Evolutionary conservation across 2,113 vertebrate species (phyloP).

Genomic region (Megalops atlanticus): DNA sequence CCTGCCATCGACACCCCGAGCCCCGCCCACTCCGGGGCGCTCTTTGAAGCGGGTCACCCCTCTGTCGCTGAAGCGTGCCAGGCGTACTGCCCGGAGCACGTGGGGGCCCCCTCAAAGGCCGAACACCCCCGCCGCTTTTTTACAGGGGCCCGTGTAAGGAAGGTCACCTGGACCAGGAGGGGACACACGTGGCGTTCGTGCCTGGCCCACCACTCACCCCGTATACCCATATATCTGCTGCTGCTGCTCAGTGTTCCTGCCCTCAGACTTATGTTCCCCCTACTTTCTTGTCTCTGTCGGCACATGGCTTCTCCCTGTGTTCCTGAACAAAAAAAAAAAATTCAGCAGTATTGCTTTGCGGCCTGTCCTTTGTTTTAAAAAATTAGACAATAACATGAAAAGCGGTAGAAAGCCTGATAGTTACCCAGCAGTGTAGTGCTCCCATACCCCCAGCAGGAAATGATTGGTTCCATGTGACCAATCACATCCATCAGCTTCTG

Average conservation of each 20-base stretch:
- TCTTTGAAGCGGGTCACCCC: too few relatives aligned
- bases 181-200: background rate
- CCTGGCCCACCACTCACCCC: background rate
- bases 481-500: slow-evolving; percentile 61
- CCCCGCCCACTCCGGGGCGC: too few relatives aligned
- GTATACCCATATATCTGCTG: too few relatives aligned
- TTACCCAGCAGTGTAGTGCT: slow-evolving; percentile 60
- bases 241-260: too few relatives aligned
- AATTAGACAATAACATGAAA: slow-evolving; percentile 42
- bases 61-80: too few relatives aligned
- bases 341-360: slow-evolving; percentile 57
- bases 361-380: slow-evolving; percentile 40
- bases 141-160: background rate
- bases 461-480: slow-evolving; percentile 58
- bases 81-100: too few relatives aligned
- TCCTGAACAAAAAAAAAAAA: slow-evolving; percentile 19
- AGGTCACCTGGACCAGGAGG: background rate
- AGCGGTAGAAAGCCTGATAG: slow-evolving; percentile 56
- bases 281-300: too few relatives aligned
- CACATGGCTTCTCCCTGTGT: background rate
- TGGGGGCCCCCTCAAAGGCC: background rate
- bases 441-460: slow-evolving; percentile 64
- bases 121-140: background rate
- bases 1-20: background rate
- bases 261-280: too few relatives aligned